Evolutionary conservation across 2,888 invertebrate species (phyloP).

Genomic region (Drosophila robusta): DNA sequence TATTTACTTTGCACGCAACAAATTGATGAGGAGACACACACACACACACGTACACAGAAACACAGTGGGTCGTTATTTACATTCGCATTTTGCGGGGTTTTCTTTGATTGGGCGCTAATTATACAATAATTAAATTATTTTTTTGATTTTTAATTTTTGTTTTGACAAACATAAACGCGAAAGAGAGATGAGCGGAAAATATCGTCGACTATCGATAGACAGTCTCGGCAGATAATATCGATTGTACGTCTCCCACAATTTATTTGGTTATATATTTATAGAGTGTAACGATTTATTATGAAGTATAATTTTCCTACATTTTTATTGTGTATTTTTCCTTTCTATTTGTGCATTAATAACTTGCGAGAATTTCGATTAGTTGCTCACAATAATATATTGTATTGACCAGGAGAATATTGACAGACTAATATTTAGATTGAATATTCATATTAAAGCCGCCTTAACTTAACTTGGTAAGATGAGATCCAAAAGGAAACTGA

Average conservation of each 20-base stretch:
- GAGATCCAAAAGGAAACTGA: too few relatives aligned
- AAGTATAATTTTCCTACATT: not conserved
- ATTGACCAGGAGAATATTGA: too few relatives aligned
- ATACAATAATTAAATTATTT: slow-evolving; percentile 37
- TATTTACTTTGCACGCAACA: slow-evolving; percentile 18
- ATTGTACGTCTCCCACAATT: not conserved
- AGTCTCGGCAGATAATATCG: slow-evolving; percentile 12
- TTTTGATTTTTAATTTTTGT: slow-evolving; percentile 60
- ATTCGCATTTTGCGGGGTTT: slow-evolving; percentile 22
- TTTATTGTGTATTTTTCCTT: not conserved
- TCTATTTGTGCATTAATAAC: not conserved
- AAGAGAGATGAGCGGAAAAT: slow-evolving; percentile 63
- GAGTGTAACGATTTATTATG: too few relatives aligned
- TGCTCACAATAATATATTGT: too few relatives aligned
- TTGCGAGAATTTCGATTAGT: too few relatives aligned
- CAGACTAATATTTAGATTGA: too few relatives aligned
- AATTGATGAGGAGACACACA: slow-evolving; percentile 3
- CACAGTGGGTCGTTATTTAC: slow-evolving; percentile 24
- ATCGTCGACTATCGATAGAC: slow-evolving; percentile 31
- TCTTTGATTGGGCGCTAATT: slow-evolving; percentile 32
- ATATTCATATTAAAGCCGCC: too few relatives aligned
- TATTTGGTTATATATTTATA: not conserved
- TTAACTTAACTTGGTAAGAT: too few relatives aligned
- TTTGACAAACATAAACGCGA: slow-evolving; percentile 77
- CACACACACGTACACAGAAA: slow-evolving; percentile 17